Evolutionary conservation across 1,140 invertebrate species (phyloP).

Genomic region (Drosophila grimshawi): DNA sequence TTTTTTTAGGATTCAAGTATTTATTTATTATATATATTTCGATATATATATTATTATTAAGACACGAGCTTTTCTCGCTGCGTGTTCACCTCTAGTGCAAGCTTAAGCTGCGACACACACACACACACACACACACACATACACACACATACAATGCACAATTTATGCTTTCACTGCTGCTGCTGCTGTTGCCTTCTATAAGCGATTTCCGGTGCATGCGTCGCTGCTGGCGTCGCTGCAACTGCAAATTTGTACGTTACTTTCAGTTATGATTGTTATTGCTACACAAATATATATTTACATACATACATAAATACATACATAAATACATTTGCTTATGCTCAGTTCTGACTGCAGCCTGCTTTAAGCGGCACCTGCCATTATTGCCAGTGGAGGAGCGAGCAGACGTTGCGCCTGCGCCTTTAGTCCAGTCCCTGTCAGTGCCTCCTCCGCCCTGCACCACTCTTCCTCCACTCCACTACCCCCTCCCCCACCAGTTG

Average conservation of each 20-base stretch:
- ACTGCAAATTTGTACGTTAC: constrained; percentile 69
- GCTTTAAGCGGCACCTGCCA: constrained; percentile 46
- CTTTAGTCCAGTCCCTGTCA: constrained; percentile 7
- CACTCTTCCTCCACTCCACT: background rate
- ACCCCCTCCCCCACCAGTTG: background rate
- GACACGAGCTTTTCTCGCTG: background rate
- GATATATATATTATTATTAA: too few relatives aligned
- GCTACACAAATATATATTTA: background rate
- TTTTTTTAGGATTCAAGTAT: too few relatives aligned
- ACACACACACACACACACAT: background rate
- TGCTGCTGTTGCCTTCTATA: constrained; percentile 58
- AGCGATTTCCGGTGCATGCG: constrained; percentile 80
- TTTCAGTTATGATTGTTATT: constrained; percentile 51
- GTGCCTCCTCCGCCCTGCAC: constrained; percentile 6
- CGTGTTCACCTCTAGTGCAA: constrained; percentile 23
- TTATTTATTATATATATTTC: too few relatives aligned
- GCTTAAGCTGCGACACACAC: constrained; percentile 34
- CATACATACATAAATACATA: background rate
- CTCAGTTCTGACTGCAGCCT: constrained; percentile 18
- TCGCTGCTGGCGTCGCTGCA: constrained; percentile 42
- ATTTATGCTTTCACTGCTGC: constrained; percentile 36
- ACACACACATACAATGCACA: constrained; percentile 16
- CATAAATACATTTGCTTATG: constrained; percentile 20
- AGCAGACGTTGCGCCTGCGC: constrained; percentile 57
- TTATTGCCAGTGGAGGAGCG: constrained; percentile 18